Evolutionary conservation across 2,888 invertebrate species (phyloP).

Genomic region (Acrobeloides nanus): DNA sequence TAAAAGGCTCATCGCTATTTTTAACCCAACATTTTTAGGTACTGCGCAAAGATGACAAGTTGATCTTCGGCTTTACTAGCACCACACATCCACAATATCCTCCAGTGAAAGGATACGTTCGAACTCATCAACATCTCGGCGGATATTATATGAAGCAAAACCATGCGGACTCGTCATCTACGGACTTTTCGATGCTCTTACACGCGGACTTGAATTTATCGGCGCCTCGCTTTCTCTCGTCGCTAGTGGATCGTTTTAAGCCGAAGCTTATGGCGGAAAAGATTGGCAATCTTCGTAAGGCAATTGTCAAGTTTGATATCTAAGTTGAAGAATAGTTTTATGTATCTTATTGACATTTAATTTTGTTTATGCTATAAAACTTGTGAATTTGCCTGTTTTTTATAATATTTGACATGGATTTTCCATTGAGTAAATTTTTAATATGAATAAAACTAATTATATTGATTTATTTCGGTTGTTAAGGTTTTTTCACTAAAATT

Average conservation of each 20-base stretch:
- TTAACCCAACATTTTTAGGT: no score
- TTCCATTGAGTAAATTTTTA: no score
- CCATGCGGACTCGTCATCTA: slow-evolving; percentile 7
- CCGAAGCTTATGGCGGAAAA: slow-evolving; percentile 20
- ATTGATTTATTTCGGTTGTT: no score
- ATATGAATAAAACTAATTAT: no score
- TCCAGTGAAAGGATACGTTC: slow-evolving; percentile 10
- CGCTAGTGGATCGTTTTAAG: slow-evolving; percentile 11
- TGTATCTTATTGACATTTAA: no score
- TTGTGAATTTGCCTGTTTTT: no score
- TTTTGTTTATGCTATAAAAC: no score
- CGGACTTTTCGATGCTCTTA: slow-evolving; percentile 18
- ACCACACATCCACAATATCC: slow-evolving; percentile 6
- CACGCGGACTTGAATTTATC: slow-evolving; percentile 19
- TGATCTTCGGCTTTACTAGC: slow-evolving; percentile 10
- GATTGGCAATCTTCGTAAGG: slow-evolving; percentile 9
- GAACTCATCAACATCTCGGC: slow-evolving; percentile 21
- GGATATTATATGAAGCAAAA: slow-evolving; percentile 12
- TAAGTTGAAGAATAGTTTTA: no score
- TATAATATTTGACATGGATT: no score
- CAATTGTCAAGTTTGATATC: slow-evolving; percentile 8
- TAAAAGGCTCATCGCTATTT: no score
- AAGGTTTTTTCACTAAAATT: no score
- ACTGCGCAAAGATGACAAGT: slow-evolving; percentile 5
- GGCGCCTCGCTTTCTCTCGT: slow-evolving; percentile 10